Percentiles rank a stretch among this genome's conserved stretches.
Conservation (phyloP, 2,888 invertebrate genomes). For the Drosophila monieri region DNA sequence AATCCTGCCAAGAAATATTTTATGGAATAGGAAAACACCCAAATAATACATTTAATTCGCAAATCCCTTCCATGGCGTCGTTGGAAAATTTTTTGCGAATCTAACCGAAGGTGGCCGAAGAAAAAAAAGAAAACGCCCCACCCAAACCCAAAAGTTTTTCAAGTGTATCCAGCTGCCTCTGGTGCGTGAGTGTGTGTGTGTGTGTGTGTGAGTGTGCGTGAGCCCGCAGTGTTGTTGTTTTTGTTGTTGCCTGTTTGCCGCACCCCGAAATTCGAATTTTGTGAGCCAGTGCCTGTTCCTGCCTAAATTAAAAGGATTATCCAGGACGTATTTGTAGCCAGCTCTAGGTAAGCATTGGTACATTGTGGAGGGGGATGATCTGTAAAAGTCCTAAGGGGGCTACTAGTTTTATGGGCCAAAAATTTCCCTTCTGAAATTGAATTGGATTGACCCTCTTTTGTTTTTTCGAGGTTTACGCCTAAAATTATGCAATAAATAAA, state of each 20-base stretch:
- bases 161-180: constrained; percentile 56
- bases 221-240: constrained; percentile 18
- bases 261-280: constrained; percentile 56
- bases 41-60: constrained; percentile 24
- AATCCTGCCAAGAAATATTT: background rate
- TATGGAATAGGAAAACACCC: background rate
- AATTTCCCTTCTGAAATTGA: constrained; percentile 42
- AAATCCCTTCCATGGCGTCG: constrained; percentile 39
- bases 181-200: constrained; percentile 26
- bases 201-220: constrained; percentile 24
- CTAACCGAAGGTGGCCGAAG: constrained; percentile 26
- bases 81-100: constrained; percentile 45
- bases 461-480: constrained; percentile 26
- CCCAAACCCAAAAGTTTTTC: constrained; percentile 67
- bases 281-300: constrained; percentile 39
- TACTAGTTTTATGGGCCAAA: constrained; percentile 14
- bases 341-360: constrained; percentile 51
- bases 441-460: constrained; percentile 26
- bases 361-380: too few relatives aligned
- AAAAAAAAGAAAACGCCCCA: constrained; percentile 58
- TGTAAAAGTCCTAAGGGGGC: constrained; percentile 8
- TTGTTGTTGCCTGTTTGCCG: constrained; percentile 54
- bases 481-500: constrained; percentile 41
- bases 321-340: constrained; percentile 14
- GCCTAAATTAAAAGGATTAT: constrained; percentile 66